These are phyloP conservation scores for Coracopsis vasa DNA, from an alignment of 2,113 vertebrate genomes.

Conservation along the genomic window DNA sequence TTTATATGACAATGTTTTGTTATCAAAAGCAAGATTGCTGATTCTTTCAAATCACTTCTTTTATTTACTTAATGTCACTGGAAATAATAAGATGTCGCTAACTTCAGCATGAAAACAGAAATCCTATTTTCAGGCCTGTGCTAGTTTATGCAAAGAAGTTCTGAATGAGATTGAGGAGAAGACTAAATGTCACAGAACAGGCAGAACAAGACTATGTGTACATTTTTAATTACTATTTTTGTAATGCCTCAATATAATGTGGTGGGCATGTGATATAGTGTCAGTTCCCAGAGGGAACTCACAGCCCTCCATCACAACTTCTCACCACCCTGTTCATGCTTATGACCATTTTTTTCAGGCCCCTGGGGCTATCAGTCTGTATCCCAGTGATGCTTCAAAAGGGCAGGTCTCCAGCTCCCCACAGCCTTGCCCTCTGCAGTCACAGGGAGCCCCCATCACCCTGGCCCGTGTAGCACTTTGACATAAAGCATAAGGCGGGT, in stretches of 20 bases:
- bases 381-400: accelerated
- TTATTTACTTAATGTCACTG: neutral
- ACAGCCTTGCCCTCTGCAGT: neutral
- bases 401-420: neutral
- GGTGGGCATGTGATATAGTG: neutral
- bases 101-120: neutral
- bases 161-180: neutral
- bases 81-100: neutral
- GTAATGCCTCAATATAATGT: accelerated
- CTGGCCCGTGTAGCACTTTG: neutral
- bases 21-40: neutral
- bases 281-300: neutral
- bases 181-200: neutral
- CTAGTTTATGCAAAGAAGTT: neutral
- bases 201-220: neutral
- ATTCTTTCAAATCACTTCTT: neutral
- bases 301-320: accelerated
- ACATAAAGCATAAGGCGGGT: neutral
- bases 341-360: neutral
- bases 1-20: neutral
- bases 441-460: accelerated
- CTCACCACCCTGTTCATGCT: neutral
- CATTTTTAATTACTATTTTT: neutral
- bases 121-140: neutral
- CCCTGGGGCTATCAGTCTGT: neutral